Base-by-base conservation (phyloP, 2,113 vertebrate genomes). In the Python bivittatus region DNA sequence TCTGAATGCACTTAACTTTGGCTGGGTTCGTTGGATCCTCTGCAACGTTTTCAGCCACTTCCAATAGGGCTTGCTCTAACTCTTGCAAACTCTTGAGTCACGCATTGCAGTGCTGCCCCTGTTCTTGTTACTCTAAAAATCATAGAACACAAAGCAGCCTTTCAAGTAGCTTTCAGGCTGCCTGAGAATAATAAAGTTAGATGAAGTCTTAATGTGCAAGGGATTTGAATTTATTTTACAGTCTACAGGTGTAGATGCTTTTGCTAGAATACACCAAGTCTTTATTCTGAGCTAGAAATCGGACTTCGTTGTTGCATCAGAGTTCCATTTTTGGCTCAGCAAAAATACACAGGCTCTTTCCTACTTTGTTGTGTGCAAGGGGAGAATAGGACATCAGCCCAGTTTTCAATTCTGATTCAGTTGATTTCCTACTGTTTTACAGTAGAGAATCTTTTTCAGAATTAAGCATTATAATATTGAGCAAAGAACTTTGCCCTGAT, bases 401-500 rank as follows among this genome's bases (percentile, higher is more conserved):
- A 85, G 29, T 52, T 79, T 90, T 54, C 79, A 87, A 33, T 84
- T 52, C 23, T 23, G 22, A 60, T 44, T n/a, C 52, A 56, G 33
- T 54, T 7, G 44, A 38, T 88, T 95, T 94, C 86, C 88, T 94
- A 92, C 0, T 54, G n/a, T 56, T 92, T 84, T 84, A 8, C n/a
- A 84, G n/a, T 53, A 83, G 86, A 79, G 38, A 83, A 88, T 33
- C 58, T 29, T 61, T 60, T 88, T 88, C 20, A 52, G 5, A 84
- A 23, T 84, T 60, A 84, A 92, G 79, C 72, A 61, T 25, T 33
- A 56, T 53, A 92, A 85, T 56, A 95, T 93, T 96, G 96, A 96
- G 93, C 95, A 91, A 93, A 97, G 91, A 91, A 89, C 95, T 97
- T 96, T 96, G 96, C 96, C 94, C 93, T 93, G 57, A 52, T 60